Base-by-base conservation (phyloP, 2,113 vertebrate species). In the Balaenoptera acutorostrata region DNA sequence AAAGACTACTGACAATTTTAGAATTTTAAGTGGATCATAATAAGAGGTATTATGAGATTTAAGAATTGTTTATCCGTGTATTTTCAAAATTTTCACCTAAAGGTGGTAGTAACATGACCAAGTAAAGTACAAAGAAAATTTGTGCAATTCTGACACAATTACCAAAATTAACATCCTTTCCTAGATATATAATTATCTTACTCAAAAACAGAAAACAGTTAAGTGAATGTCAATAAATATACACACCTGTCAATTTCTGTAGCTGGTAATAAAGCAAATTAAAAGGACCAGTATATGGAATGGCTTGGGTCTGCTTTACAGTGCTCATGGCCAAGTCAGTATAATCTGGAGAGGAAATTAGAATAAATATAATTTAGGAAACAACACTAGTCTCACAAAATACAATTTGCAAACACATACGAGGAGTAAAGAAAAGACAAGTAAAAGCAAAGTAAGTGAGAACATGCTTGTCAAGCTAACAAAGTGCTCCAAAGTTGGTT, bases 301-400 rank as follows among this genome's bases (percentile, higher is more conserved):
- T 99, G 91, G 99, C 99, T 95, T 99, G 99, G 3, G 99, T 99
- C 98, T 99, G 99, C 0, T 99, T 99, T 78, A 99, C 99, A 0
- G 99, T 99, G 98, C 99, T 99, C 99, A 99, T 99, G 1, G 99
- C 99, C 97, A 99, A 88, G 91, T 99, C 99, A 0, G 99, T 99
- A 74, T 99, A 99, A 98, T 99, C 99, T 99, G 98, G 52, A 96
- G 96, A 84, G 96, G 86, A 81, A 89, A 68, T 3, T 0, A 31
- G 55, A 96, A 93, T 18, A 82, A 25, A 84, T 0, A 44, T 0
- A n/a, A 33, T 49, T 49, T 9, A 74, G 72, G 55, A 83, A 49
- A 69, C 7, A 25, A n/a, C 4, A 20, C n/a, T 0, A 29, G 15
- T 36, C 21, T 27, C 29, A 52, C 29, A 31, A 52, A 74, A 71